phyloP scores from a whole-genome alignment of 2,888 invertebrate genomes.

The Microchrysa polita region DNA sequence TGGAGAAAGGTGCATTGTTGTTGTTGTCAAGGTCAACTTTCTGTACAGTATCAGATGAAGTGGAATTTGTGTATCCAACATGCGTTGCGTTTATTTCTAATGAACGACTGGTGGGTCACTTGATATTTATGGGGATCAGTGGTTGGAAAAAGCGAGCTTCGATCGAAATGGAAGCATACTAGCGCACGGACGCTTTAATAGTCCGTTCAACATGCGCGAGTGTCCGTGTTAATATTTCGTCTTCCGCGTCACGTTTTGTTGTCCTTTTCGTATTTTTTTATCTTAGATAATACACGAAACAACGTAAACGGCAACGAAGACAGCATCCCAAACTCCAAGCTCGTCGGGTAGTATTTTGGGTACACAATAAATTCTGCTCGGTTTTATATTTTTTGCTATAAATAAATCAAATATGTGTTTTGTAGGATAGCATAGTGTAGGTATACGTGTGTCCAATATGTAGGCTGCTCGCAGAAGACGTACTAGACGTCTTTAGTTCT shows the following conservation, averaged over 20 bases:
- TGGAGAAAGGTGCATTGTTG: conserved; percentile 22
- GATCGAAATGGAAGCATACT: too few relatives aligned
- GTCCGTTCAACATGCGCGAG: not conserved
- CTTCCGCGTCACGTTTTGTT: conserved; percentile 5
- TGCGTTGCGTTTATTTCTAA: too few relatives aligned
- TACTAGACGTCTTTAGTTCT: conserved; percentile 22
- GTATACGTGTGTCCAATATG: conserved; percentile 25
- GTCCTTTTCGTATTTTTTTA: conserved; percentile 38
- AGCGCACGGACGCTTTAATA: too few relatives aligned
- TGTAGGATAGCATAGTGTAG: conserved; percentile 37
- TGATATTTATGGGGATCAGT: not conserved
- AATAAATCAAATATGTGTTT: conserved; percentile 42
- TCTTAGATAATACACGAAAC: conserved; percentile 42
- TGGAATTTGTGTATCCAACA: too few relatives aligned
- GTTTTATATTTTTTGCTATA: conserved; percentile 41
- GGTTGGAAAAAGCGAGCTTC: too few relatives aligned
- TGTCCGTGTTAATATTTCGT: conserved; percentile 1
- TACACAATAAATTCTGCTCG: conserved; percentile 42
- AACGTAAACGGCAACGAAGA: conserved; percentile 19
- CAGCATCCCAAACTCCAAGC: conserved; percentile 24
- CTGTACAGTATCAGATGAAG: too few relatives aligned
- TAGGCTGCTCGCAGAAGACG: conserved; percentile 16
- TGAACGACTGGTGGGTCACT: too few relatives aligned
- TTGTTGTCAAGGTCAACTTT: conserved; percentile 13
- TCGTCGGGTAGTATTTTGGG: conserved; percentile 33